Percentiles rank a stretch among this genome's conserved stretches.
These are phyloP conservation scores for Gortyna flavago DNA, from an alignment of 2,888 invertebrate species.

Conservation along the genomic window DNA sequence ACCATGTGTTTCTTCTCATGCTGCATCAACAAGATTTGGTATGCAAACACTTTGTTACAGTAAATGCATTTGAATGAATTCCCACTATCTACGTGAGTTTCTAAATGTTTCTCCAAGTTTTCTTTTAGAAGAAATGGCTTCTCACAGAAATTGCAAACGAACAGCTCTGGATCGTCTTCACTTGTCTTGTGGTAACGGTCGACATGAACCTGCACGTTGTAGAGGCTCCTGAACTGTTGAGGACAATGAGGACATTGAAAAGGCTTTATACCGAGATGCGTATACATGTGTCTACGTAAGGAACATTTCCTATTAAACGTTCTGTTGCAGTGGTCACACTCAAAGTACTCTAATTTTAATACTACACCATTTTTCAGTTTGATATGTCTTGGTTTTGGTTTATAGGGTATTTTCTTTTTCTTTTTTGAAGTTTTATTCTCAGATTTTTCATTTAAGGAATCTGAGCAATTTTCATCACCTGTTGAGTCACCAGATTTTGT, in stretches of 20 bases:
- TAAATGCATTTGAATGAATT: constrained; percentile 92
- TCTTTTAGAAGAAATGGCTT: constrained; percentile 94
- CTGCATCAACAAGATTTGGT: constrained; percentile 86
- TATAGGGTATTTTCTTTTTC: constrained; percentile 32
- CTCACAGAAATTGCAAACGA: constrained; percentile 93
- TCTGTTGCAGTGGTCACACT: constrained; percentile 92
- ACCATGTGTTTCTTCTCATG: constrained; percentile 94
- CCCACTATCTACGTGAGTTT: constrained; percentile 91
- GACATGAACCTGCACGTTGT: constrained; percentile 92
- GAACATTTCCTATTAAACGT: constrained; percentile 91
- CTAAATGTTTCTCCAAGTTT: constrained; percentile 93
- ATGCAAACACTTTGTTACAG: constrained; percentile 80
- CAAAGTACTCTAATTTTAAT: constrained; percentile 70
- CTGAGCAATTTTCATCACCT: not conserved
- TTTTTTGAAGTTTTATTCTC: constrained; percentile 32
- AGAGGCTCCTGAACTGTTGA: constrained; percentile 91
- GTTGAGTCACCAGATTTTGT: constrained; percentile 4
- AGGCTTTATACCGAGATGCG: constrained; percentile 92
- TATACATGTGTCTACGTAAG: constrained; percentile 91
- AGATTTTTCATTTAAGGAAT: constrained; percentile 11
- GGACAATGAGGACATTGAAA: constrained; percentile 91
- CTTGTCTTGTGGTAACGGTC: constrained; percentile 88
- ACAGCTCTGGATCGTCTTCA: constrained; percentile 80
- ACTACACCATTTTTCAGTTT: constrained; percentile 72
- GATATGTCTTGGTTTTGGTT: constrained; percentile 63